A percentile compares a stretch with the other conserved stretches of the same genome.
These are phyloP conservation scores for Brachymystax lenok DNA, from an alignment of 2,797 vertebrate species.

Conservation along the genomic window DNA sequence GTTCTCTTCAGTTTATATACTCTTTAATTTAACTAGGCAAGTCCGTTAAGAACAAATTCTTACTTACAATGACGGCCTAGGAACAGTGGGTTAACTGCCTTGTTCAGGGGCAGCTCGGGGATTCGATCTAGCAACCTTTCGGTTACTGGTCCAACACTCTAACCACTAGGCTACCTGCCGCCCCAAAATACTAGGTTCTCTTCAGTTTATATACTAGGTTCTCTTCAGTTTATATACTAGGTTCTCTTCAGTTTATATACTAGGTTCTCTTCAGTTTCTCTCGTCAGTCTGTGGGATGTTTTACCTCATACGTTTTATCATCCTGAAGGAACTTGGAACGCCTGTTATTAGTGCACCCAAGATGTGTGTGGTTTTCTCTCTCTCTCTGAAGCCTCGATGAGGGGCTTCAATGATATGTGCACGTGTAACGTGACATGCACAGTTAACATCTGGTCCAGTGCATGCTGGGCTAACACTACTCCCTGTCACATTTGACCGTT, in stretches of 20 bases:
- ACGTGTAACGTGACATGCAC: conserved; percentile 26
- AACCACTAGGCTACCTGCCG: no score
- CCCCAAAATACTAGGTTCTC: no score
- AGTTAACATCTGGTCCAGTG: conserved; percentile 56
- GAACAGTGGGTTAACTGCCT: no score
- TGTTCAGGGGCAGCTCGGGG: no score
- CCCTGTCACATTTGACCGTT: conserved; percentile 71
- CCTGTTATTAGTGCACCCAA: conserved; percentile 39
- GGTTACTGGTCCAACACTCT: no score
- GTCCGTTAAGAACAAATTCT: no score
- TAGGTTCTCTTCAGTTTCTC: conserved; percentile 25
- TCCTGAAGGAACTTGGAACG: conserved; percentile 25
- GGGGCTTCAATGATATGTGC: conserved; percentile 22
- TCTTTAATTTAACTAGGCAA: no score
- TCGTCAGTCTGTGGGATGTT: conserved; percentile 41
- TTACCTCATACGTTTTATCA: conserved; percentile 26
- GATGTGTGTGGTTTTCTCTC: not conserved
- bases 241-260: not conserved
- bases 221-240: no score
- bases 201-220: no score
- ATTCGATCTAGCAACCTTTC: no score
- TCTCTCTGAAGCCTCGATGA: conserved; percentile 12
- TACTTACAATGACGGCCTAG: no score
- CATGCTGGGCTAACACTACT: conserved; percentile 78
- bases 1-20: no score